Evolutionary conservation across 2,888 invertebrate species (phyloP), one percentile per base, ranked within the genome.

Genomic region (Andrena fulva): DNA sequence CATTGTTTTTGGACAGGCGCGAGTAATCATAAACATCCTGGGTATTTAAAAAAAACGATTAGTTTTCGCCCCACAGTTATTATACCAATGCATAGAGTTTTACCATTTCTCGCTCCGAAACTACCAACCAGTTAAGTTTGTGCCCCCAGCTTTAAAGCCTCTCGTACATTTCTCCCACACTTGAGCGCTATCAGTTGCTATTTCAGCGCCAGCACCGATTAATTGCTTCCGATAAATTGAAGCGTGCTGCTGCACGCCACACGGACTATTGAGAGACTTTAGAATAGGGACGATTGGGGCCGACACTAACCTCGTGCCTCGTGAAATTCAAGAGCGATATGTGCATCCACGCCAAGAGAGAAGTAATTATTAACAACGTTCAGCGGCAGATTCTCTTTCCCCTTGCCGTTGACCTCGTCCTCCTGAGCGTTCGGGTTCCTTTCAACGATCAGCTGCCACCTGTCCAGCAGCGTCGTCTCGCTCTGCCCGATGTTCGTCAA

Each of bases 291-390:
- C 29, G 64, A n/a, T 5, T 6, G 50, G 29, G 54, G 60, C 5
- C 31, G 52, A 67, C 31, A 68, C 94, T 93, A 92, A 97, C 97
- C 97, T 95, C 99, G 96, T 3, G 99, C 99, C 95, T 99, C 99
- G 94, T 99, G 99, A 94, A 99, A 99, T 94, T 99, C 99, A 72
- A 99, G 95, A 10, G 99, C 99, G 85, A 99, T 99, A 92, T 99
- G 99, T 82, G 99, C 99, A 94, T 99, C 99, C 69, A 99, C 99
- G 48, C 99, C 99, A 85, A 99, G 96, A 35, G 99, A 99, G 95
- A 98, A 99, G 95, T 99, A 99, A 94, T 99, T 99, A 95, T 99
- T 99, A 94, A 99, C 98, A 75, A 99, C 99, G 93, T 98, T 98
- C 75, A 99, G 95, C 0, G 99, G 99, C 62, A 99, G 95, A 90